These are phyloP conservation scores for Hydractinia echinata DNA, from an alignment of 30 jellyfish, hydroid and myxozoan species.

Conservation along the genomic window DNA sequence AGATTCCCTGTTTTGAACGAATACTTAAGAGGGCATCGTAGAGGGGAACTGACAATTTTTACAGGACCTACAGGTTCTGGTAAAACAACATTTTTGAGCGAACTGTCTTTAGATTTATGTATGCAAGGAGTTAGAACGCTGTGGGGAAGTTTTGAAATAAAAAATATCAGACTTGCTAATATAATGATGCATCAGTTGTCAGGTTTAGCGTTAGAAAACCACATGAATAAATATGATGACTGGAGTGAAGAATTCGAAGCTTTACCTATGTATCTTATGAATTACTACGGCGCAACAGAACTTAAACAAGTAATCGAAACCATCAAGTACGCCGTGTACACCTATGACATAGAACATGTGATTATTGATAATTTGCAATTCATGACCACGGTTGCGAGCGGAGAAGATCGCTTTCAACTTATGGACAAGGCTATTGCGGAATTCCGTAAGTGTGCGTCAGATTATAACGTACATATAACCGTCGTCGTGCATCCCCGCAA, in stretches of 20 bases:
- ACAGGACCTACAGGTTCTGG: constrained; percentile 99
- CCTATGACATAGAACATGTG: constrained; percentile 88
- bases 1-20: constrained; percentile 69
- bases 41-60: constrained; percentile 80
- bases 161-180: constrained; percentile 64
- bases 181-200: constrained; percentile 86
- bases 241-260: constrained; percentile 79
- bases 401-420: constrained; percentile 73
- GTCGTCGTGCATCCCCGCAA: constrained; percentile 94
- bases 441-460: constrained; percentile 85
- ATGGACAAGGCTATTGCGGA: constrained; percentile 77
- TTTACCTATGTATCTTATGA: constrained; percentile 86
- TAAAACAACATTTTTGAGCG: constrained; percentile 85
- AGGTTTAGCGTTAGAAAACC: constrained; percentile 66
- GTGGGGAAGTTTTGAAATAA: constrained; percentile 97
- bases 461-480: constrained; percentile 77
- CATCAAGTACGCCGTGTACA: constrained; percentile 79
- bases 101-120: constrained; percentile 79
- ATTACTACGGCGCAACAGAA: constrained; percentile 82
- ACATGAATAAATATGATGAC: constrained; percentile 56
- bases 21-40: constrained; percentile 78
- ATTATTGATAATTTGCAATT: constrained; percentile 88
- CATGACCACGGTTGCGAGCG: constrained; percentile 56
- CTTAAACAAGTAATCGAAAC: constrained; percentile 68
- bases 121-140: constrained; percentile 84